phyloP scores from a whole-genome alignment of 1,140 invertebrate species.

The Dermatophagoides farinae region DNA sequence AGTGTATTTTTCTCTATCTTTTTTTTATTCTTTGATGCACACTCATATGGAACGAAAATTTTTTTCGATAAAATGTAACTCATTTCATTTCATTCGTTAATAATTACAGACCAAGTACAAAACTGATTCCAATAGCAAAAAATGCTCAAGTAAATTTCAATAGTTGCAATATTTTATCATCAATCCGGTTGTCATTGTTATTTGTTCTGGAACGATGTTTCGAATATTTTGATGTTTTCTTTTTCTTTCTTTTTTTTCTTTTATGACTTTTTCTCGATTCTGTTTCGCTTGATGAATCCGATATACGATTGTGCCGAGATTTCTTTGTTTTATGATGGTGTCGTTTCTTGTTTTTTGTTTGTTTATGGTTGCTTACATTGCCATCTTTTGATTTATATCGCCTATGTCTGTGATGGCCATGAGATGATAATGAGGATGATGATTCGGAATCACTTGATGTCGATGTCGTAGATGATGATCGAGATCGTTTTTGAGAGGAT shows the following conservation, averaged over 20 bases:
- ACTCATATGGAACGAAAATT: too few relatives aligned
- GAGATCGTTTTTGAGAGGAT: not conserved
- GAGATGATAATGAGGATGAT: not conserved
- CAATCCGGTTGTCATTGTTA: not conserved
- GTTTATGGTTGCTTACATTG: not conserved
- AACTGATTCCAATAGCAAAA: too few relatives aligned
- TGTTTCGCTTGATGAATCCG: not conserved
- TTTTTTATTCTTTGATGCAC: too few relatives aligned
- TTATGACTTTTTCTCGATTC: not conserved
- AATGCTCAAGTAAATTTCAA: not conserved
- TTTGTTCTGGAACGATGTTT: not conserved
- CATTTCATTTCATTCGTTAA: too few relatives aligned
- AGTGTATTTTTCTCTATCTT: too few relatives aligned
- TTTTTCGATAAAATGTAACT: too few relatives aligned
- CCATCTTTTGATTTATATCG: not conserved
- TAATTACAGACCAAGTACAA: too few relatives aligned
- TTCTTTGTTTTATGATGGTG: not conserved
- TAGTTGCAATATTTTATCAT: constrained; percentile 6
- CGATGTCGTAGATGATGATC: not conserved
- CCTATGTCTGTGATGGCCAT: not conserved
- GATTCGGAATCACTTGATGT: not conserved
- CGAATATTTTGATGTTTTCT: not conserved
- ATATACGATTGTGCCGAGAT: not conserved
- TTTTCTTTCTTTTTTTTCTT: constrained; percentile 24
- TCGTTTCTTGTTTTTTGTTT: not conserved